Conservation (phyloP, 2,113 vertebrate genomes). For the Rana temporaria region DNA sequence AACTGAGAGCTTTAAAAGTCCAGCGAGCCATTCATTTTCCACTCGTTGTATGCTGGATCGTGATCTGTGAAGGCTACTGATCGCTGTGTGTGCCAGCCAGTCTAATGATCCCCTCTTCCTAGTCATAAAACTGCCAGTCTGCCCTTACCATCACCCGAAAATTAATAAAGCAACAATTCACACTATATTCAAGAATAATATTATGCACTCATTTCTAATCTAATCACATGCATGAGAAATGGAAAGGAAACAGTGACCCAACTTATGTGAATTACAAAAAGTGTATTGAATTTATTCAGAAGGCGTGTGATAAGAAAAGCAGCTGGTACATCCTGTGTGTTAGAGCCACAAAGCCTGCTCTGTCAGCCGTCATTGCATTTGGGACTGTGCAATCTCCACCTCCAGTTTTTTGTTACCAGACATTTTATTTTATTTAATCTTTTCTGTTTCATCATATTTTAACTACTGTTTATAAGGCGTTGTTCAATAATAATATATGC, state of each 20-base stretch:
- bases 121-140: slow-evolving; percentile 38
- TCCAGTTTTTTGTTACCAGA: slow-evolving; percentile 39
- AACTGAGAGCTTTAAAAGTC: not conserved
- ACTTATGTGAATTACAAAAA: slow-evolving; percentile 55
- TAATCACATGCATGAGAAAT: slow-evolving; percentile 56
- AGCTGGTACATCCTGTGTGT: slow-evolving; percentile 50
- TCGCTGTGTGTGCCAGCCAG: not conserved
- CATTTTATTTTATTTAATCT: slow-evolving; percentile 16
- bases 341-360: slow-evolving; percentile 48
- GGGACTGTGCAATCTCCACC: slow-evolving; percentile 27
- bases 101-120: slow-evolving; percentile 5
- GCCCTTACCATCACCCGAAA: slow-evolving; percentile 49
- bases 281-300: slow-evolving; percentile 53
- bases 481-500: too few species aligned
- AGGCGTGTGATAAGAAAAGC: slow-evolving; percentile 55
- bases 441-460: slow-evolving; percentile 11
- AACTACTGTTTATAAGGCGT: not conserved
- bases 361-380: slow-evolving; percentile 28
- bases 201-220: slow-evolving; percentile 56
- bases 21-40: not conserved
- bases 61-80: not conserved
- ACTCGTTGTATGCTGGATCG: not conserved
- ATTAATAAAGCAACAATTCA: slow-evolving; percentile 48
- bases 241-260: slow-evolving; percentile 55
- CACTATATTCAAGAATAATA: slow-evolving; percentile 51